These are phyloP conservation scores for Caenorhabditis virilis DNA, from an alignment of 2,888 invertebrate genomes.

Conservation along the genomic window DNA sequence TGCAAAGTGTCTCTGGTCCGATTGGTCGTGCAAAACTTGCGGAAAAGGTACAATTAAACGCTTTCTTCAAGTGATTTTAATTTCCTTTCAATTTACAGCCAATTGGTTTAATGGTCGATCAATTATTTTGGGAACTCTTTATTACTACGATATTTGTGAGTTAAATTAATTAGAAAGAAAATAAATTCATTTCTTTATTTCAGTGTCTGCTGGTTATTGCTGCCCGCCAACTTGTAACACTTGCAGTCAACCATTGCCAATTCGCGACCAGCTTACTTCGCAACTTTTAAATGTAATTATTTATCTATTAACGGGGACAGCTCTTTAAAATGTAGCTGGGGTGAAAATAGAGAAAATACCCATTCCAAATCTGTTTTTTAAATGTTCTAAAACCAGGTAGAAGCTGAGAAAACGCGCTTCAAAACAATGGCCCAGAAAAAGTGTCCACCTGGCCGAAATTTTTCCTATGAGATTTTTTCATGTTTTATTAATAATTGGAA, in stretches of 20 bases:
- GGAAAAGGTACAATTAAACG: conserved; percentile 20
- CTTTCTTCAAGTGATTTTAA: neutral
- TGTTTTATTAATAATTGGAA: no score
- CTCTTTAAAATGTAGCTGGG: no score
- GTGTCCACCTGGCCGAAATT: no score
- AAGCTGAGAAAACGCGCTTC: no score
- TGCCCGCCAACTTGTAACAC: conserved; percentile 44
- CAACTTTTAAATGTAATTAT: conserved; percentile 45
- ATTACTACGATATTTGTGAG: conserved; percentile 87
- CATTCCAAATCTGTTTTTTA: no score
- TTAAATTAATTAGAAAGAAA: neutral
- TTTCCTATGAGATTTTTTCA: no score
- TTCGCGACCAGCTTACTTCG: conserved; percentile 39
- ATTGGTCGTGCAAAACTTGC: conserved; percentile 48
- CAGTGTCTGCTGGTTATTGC: conserved; percentile 83
- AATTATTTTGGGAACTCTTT: conserved; percentile 93
- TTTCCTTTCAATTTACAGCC: conserved; percentile 70
- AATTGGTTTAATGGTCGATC: conserved; percentile 88
- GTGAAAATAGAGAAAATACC: no score
- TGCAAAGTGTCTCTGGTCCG: conserved; percentile 48
- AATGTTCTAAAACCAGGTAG: no score
- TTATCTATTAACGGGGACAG: no score
- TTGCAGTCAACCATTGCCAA: conserved; percentile 38
- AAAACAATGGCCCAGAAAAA: no score
- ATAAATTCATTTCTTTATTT: conserved; percentile 3